Conservation (phyloP, 2,888 invertebrate species). For the Callyntrura guangdongensis region DNA sequence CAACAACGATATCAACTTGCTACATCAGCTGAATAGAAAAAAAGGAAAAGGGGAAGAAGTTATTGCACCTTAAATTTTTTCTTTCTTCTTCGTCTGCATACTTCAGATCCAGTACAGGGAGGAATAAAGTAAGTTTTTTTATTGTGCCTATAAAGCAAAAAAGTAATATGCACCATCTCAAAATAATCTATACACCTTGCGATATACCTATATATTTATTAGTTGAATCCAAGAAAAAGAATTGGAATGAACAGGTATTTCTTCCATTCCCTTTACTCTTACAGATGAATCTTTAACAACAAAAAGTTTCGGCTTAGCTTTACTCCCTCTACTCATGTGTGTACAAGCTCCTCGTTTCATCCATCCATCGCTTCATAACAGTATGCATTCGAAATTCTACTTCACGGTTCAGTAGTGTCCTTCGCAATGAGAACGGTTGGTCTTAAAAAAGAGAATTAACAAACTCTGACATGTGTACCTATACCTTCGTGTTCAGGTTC, state of each 20-base stretch:
- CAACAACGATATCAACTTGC: constrained; percentile 28
- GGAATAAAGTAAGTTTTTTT: constrained; percentile 33
- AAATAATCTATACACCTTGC: constrained; percentile 34
- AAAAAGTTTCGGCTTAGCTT: constrained; percentile 36
- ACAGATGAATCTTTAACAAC: constrained; percentile 36
- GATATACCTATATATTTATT: neutral
- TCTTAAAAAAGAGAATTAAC: constrained; percentile 44
- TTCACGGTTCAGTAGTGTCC: constrained; percentile 61
- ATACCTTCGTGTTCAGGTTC: neutral
- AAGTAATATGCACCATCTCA: constrained; percentile 18
- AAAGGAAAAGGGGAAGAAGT: constrained; percentile 60
- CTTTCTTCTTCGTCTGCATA: constrained; percentile 13
- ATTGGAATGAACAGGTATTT: constrained; percentile 41
- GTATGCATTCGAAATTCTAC: constrained; percentile 31
- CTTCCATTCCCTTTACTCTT: constrained; percentile 47
- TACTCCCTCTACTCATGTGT: neutral
- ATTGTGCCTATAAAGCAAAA: constrained; percentile 6
- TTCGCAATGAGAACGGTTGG: constrained; percentile 18
- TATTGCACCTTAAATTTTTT: constrained; percentile 76
- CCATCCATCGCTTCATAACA: constrained; percentile 25
- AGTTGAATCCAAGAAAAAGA: neutral
- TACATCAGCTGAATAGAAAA: constrained; percentile 63
- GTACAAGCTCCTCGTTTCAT: neutral
- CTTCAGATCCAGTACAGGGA: constrained; percentile 62
- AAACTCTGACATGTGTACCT: constrained; percentile 7